These are phyloP conservation scores for Ctenopoma kingsleyae DNA, from an alignment of 2,797 vertebrate genomes.

Conservation along the genomic window DNA sequence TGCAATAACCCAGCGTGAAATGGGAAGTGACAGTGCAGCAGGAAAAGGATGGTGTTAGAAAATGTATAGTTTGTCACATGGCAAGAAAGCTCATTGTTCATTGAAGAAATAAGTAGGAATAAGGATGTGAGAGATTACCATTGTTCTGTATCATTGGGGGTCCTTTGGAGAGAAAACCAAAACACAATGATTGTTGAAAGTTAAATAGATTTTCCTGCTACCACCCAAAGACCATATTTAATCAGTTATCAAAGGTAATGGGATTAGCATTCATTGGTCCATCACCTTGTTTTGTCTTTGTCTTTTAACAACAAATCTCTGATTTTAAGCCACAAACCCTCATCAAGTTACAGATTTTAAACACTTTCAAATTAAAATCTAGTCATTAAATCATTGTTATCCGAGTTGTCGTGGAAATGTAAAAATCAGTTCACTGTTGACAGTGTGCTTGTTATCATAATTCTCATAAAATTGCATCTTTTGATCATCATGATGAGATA, in stretches of 20 bases:
- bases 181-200: slow-evolving; percentile 84
- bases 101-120: slow-evolving; percentile 77
- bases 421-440: slow-evolving; percentile 28
- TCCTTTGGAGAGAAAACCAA: slow-evolving; percentile 86
- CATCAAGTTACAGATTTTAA: slow-evolving; percentile 53
- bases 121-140: slow-evolving; percentile 84
- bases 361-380: slow-evolving; percentile 22
- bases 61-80: slow-evolving; percentile 76
- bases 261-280: slow-evolving; percentile 78
- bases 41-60: slow-evolving; percentile 81
- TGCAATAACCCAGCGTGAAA: slow-evolving; percentile 65
- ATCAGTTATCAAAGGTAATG: slow-evolving; percentile 75
- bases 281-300: slow-evolving; percentile 61
- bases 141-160: slow-evolving; percentile 86
- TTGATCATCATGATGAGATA: background rate
- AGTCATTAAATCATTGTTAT: slow-evolving; percentile 47
- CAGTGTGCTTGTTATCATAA: slow-evolving; percentile 11
- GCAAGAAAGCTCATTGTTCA: slow-evolving; percentile 80
- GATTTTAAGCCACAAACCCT: slow-evolving; percentile 64
- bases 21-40: slow-evolving; percentile 74
- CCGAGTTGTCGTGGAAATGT: slow-evolving; percentile 36
- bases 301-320: slow-evolving; percentile 42
- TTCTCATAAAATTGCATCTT: slow-evolving; percentile 21
- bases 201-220: slow-evolving; percentile 75
- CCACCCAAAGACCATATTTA: slow-evolving; percentile 78